Base-by-base conservation (phyloP, 2,797 vertebrate species). In the Fistularia commersonii region DNA sequence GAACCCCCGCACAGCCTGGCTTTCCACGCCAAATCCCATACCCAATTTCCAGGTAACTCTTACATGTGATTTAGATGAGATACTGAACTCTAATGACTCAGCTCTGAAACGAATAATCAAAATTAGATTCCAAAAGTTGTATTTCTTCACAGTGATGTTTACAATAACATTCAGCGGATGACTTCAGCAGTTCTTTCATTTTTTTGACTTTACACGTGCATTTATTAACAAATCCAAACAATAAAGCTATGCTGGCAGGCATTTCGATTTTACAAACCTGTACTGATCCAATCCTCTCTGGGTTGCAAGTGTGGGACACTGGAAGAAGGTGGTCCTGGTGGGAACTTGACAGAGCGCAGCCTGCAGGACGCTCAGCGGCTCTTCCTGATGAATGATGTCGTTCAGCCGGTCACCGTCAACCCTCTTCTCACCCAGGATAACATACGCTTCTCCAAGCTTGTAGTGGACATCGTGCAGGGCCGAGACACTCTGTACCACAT, bases 291-390 rank as follows among this genome's bases (percentile, higher is more conserved):
- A 6, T 44, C 23, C 9, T 32, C 58, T 34, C 6, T 35, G 7
- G 0, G 7, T 55, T 6, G 32, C 43, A 64, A 92, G 96, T 98
- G 96, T 7, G 95, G 95, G 41, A 97, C 93, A 0, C 71, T 96
- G 80, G 94, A 95, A 66, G 94, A 97, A 72, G 92, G 91, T 2
- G 91, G 94, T 0, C 82, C 90, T 0, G 93, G 93, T 6, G 80
- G 87, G 62, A 97, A 97, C 83, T 85, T 97, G 77, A 98, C 94
- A 0, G 94, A 97, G 54, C 90, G 95, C 54, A 97, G 92, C 77
- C 94, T 98, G 58, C 95, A 98, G 68, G 95, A 98, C 2, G 95
- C 95, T 35, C 96, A 97, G 80, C 91, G 92, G 15, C 95, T 97
- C 84, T 93, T 97, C 64, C 86, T 98, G 67, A 97, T 96, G 94